These are phyloP conservation scores for Phrynosoma blainvillii DNA, from an alignment of 2,113 vertebrate genomes.

Conservation along the genomic window DNA sequence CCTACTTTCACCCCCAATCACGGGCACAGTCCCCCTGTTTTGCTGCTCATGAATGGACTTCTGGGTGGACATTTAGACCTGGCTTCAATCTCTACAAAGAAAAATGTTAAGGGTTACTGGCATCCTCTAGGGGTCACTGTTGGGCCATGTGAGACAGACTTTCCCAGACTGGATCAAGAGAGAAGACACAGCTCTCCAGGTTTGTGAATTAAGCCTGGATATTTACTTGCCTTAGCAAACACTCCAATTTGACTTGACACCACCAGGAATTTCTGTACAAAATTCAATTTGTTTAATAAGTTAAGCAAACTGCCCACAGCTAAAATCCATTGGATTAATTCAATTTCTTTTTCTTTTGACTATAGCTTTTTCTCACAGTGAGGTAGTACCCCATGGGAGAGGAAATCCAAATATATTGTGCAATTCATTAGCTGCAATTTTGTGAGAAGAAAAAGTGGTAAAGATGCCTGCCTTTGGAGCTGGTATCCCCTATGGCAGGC, in stretches of 20 bases:
- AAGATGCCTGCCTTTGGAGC: neutral
- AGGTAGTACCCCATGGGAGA: neutral
- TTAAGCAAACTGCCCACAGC: constrained; percentile 7
- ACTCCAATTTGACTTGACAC: neutral
- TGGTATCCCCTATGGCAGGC: neutral
- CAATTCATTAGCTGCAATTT: neutral
- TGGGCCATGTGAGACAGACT: neutral
- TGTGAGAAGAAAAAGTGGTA: neutral
- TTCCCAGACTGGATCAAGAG: neutral
- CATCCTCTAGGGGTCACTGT: constrained; percentile 14
- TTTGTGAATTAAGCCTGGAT: constrained; percentile 1
- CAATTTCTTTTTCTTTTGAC: neutral
- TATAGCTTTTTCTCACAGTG: neutral
- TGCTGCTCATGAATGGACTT: neutral
- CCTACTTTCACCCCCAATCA: neutral
- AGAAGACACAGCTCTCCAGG: neutral
- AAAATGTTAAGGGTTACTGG: neutral
- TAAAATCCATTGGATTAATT: constrained; percentile 7
- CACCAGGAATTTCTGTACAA: neutral
- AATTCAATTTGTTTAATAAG: neutral
- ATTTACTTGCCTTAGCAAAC: neutral
- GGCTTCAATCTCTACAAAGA: neutral
- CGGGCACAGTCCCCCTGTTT: neutral
- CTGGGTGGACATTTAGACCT: neutral
- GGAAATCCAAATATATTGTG: neutral